Conservation (phyloP, 2,797 vertebrate genomes). For the Coregonus sp. region DNA sequence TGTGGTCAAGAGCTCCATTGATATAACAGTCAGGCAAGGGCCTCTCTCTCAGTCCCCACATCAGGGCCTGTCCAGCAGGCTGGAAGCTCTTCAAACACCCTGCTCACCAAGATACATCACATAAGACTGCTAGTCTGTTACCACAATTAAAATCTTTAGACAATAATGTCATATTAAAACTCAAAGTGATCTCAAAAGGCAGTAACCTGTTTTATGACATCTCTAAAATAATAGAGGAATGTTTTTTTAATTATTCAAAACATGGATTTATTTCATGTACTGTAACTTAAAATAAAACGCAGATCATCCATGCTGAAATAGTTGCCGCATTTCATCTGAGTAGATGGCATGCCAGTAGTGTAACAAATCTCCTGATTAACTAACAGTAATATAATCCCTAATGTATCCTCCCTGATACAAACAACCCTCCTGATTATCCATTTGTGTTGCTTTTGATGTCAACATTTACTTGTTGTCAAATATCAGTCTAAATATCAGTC, state of each 20-base stretch:
- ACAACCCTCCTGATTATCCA: slow-evolving; percentile 19
- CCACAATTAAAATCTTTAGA: slow-evolving; percentile 9
- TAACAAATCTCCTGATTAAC: slow-evolving; percentile 54
- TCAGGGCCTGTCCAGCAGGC: slow-evolving; percentile 32
- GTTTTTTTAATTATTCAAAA: slow-evolving; percentile 2
- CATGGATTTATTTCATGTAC: slow-evolving; percentile 37
- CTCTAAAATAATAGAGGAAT: slow-evolving; percentile 12
- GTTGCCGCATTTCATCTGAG: slow-evolving; percentile 31
- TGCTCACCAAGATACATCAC: neutral
- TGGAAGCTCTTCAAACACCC: slow-evolving; percentile 18
- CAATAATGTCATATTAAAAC: neutral
- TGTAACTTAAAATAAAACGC: slow-evolving; percentile 21
- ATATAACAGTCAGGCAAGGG: slow-evolving; percentile 12
- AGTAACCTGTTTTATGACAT: neutral
- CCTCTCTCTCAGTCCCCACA: slow-evolving; percentile 22
- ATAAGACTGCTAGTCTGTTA: neutral
- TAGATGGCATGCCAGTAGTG: slow-evolving; percentile 27
- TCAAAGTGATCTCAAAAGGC: slow-evolving; percentile 1
- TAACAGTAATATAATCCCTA: slow-evolving; percentile 24
- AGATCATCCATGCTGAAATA: slow-evolving; percentile 26
- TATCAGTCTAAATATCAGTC: neutral
- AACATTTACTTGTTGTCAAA: neutral
- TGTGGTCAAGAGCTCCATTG: slow-evolving; percentile 11
- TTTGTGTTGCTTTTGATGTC: slow-evolving; percentile 3
- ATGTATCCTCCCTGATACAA: slow-evolving; percentile 21